Evolutionary conservation across 2,113 vertebrate genomes (phyloP).

Genomic region (Otis tarda): DNA sequence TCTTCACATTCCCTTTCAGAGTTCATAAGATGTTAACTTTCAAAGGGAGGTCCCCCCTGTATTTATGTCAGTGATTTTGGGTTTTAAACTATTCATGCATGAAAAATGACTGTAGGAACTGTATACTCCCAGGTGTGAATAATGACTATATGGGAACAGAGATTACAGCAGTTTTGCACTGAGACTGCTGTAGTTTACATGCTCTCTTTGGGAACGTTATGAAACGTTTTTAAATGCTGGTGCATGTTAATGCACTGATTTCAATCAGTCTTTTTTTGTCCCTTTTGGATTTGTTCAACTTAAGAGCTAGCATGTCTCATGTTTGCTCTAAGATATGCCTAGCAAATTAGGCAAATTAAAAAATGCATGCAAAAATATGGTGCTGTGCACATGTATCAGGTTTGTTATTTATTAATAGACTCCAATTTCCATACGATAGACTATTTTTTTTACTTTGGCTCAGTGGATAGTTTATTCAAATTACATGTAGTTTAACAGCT

Average conservation of each 20-base stretch:
- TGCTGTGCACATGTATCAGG: neutral
- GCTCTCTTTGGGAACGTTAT: constrained; percentile 39
- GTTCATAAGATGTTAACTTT: neutral
- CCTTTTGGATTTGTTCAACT: constrained; percentile 22
- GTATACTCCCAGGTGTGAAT: neutral
- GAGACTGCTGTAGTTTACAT: constrained; percentile 9
- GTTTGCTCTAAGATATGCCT: constrained; percentile 27
- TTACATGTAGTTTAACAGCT: constrained; percentile 28
- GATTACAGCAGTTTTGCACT: constrained; percentile 12
- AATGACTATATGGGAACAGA: neutral
- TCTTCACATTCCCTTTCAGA: neutral
- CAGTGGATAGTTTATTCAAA: constrained; percentile 47
- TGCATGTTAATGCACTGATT: constrained; percentile 14
- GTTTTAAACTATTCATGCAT: constrained; percentile 39
- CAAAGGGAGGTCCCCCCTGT: neutral
- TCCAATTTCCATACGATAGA: neutral
- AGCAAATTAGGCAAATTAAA: constrained; percentile 37
- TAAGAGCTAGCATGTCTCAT: neutral
- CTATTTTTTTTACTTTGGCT: neutral
- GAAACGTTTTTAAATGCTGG: constrained; percentile 53
- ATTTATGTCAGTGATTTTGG: constrained; percentile 12
- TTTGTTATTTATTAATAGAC: constrained; percentile 39
- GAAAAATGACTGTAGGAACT: constrained; percentile 48
- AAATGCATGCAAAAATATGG: constrained; percentile 8
- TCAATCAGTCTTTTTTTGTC: constrained; percentile 8